Percentiles rank a stretch among this genome's conserved stretches.
Conservation (phyloP, 2,113 vertebrate genomes). For the Sitta europaea region DNA sequence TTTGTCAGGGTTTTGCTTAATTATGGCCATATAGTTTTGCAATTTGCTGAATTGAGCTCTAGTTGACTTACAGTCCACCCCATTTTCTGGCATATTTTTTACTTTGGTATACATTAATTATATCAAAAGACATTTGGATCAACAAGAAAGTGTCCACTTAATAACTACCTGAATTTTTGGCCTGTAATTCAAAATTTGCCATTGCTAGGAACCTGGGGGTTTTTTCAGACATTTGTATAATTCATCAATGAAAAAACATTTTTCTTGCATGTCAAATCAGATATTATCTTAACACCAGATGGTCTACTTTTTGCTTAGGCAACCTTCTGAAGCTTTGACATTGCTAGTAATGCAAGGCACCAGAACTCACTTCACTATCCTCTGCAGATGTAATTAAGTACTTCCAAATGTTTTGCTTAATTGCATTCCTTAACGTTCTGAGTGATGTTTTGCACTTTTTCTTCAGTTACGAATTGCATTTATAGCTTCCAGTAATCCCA, state of each 20-base stretch:
- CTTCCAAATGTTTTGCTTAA: slow-evolving; percentile 68
- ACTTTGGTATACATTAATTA: neutral
- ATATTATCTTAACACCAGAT: neutral
- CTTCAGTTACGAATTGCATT: slow-evolving; percentile 51
- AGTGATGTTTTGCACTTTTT: slow-evolving; percentile 59
- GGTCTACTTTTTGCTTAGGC: neutral
- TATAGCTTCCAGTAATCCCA: slow-evolving; percentile 59
- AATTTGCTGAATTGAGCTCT: neutral
- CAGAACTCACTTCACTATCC: slow-evolving; percentile 43
- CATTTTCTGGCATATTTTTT: neutral
- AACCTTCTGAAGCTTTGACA: slow-evolving; percentile 12
- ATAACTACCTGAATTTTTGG: neutral
- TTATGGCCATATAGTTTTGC: neutral
- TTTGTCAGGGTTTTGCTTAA: neutral
- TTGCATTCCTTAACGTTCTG: slow-evolving; percentile 65
- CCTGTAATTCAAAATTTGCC: neutral
- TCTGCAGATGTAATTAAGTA: slow-evolving; percentile 61
- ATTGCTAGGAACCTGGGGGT: neutral
- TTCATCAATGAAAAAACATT: neutral
- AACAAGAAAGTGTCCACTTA: neutral
- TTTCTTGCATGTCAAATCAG: neutral
- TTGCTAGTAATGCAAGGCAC: neutral
- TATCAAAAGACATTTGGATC: neutral
- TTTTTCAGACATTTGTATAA: neutral
- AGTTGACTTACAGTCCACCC: neutral